phyloP scores from a whole-genome alignment of 92 coral and sea anemone species.

The Nematostella vectensis region DNA sequence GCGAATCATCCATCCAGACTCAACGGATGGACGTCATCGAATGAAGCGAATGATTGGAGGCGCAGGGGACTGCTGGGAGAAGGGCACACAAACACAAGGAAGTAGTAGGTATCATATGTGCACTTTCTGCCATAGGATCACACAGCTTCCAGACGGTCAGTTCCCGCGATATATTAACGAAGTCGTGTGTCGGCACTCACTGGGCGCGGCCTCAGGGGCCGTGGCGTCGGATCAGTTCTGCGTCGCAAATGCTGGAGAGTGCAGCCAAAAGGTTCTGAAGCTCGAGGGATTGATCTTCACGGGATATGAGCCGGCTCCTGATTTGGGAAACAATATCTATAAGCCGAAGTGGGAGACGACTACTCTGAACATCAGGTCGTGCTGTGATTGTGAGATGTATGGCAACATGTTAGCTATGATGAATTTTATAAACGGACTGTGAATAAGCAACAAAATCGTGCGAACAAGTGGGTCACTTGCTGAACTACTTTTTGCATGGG shows the following conservation, averaged over 20 bases:
- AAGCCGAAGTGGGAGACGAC: background rate
- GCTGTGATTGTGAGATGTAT: conserved; percentile 20
- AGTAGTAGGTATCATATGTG: conserved; percentile 20
- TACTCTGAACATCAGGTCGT: background rate
- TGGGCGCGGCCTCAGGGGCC: background rate
- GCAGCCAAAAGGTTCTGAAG: conserved; percentile 6
- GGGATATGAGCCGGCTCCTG: background rate
- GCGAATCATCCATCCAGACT: too few relatives aligned
- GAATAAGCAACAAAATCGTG: too few relatives aligned
- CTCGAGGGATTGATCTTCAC: background rate
- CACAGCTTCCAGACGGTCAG: conserved; percentile 12
- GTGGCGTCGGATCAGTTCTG: conserved; percentile 1
- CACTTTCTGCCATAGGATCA: conserved; percentile 34
- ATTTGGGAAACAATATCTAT: background rate
- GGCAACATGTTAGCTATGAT: too few relatives aligned
- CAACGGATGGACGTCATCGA: background rate
- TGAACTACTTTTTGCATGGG: too few relatives aligned
- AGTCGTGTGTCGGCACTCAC: conserved; percentile 24
- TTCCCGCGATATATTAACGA: conserved; percentile 49
- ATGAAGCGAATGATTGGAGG: background rate
- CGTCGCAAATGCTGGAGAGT: conserved; percentile 7
- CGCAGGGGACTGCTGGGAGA: conserved; percentile 4
- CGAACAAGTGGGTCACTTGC: too few relatives aligned
- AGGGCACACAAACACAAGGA: background rate
- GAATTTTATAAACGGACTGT: too few relatives aligned